Evolutionary conservation across 64 coral and sea anemone species (phyloP).

Genomic region (Montipora sp.): DNA sequence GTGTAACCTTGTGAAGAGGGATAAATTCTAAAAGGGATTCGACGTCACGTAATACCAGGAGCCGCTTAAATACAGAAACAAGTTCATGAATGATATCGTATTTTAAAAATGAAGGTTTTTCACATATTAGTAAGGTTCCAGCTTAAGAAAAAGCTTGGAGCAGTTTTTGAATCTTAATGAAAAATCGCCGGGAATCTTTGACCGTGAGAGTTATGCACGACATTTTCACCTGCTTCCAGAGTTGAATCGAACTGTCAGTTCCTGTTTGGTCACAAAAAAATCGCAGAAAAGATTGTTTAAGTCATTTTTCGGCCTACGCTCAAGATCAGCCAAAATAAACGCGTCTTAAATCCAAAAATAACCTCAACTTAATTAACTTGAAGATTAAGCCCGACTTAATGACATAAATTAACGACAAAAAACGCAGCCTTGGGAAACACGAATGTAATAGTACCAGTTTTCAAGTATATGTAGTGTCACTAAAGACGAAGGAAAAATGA

Average conservation of each 20-base stretch:
- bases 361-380: background rate
- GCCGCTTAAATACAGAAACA: background rate
- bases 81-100: background rate
- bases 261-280: background rate
- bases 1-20: no score
- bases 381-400: background rate
- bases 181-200: background rate
- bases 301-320: background rate
- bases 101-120: background rate
- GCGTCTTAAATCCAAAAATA: background rate
- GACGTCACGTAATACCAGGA: background rate
- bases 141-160: background rate
- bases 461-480: background rate
- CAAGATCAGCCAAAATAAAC: background rate
- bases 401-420: background rate
- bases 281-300: slow-evolving; percentile 17
- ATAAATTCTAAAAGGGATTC: background rate
- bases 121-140: background rate
- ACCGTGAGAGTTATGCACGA: background rate
- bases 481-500: background rate
- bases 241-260: background rate
- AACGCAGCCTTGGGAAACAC: background rate
- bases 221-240: background rate
- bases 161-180: no score
- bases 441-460: background rate